Base-by-base conservation (phyloP, 1,140 invertebrate species). In the Drosophila nebulosa region DNA sequence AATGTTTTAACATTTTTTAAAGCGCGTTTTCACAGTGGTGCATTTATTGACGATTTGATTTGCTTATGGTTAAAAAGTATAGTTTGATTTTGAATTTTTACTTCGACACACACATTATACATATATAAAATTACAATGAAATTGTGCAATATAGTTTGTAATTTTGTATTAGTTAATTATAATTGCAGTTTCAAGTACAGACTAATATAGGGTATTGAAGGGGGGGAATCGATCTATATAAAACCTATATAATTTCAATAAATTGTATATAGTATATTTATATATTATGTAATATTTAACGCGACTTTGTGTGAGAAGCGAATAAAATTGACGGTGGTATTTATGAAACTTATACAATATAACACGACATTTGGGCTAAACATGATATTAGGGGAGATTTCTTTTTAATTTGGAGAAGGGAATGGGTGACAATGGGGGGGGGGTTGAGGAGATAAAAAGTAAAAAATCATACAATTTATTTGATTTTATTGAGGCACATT, bases 271-370 rank as follows among this genome's bases (percentile, higher is more conserved):
- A 9, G n/a, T n/a, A n/a, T n/a, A n/a, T n/a, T n/a, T n/a, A 77
- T 24, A 7, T 61, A 30, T 51, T 51, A 32, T 67, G 61, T 73
- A 69, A 68, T 70, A 50, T 79, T 68, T 67, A 78, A 88, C 83
- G 74, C 84, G 85, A 78, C 75, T 83, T 79, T 76, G 62, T 59
- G 83, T 88, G 84, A 83, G 75, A 88, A 88, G 83, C 83, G 83
- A 83, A 83, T 88, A 88, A 88, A 85, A 59, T 88, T 88, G 71
- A 88, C 83, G 83, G 83, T 88, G 83, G 83, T 88, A 88, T 63
- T 83, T 88, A 83, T 79, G 79, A 88, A 88, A 83, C 78, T 83
- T 88, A 88, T 79, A 70, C 55, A 76, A 64, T 86, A 73, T 64
- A 85, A 86, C 74, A 46, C 39, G 74, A 78, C 74, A 66, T 74